Evolutionary conservation across 1,140 invertebrate species (phyloP).

Genomic region (Acromyrmex echinatior): DNA sequence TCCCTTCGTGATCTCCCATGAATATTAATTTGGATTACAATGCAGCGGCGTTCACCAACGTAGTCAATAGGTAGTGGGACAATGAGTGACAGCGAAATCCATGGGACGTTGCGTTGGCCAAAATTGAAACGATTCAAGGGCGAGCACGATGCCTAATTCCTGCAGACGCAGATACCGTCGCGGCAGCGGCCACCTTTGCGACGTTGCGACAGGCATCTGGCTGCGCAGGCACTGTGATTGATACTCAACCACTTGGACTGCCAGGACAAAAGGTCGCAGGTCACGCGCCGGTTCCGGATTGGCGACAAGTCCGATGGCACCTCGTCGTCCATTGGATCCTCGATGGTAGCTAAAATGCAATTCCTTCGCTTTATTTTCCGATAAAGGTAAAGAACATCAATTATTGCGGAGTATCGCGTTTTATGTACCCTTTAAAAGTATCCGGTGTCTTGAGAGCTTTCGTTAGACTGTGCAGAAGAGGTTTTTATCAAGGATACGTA

Average conservation of each 20-base stretch:
- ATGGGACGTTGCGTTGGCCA: neutral
- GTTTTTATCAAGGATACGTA: neutral
- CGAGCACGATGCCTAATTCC: neutral
- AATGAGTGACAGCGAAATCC: neutral
- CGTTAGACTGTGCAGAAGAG: neutral
- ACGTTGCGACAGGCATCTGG: slow-evolving; percentile 70
- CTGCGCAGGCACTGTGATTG: slow-evolving; percentile 77
- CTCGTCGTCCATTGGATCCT: neutral
- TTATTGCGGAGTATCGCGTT: neutral
- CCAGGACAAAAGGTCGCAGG: slow-evolving; percentile 78
- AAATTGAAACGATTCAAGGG: neutral
- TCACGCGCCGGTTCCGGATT: slow-evolving; percentile 43
- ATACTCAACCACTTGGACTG: slow-evolving; percentile 60
- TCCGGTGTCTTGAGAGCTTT: neutral
- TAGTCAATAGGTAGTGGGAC: slow-evolving; percentile 11
- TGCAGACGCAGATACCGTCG: slow-evolving; percentile 75
- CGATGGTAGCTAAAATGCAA: neutral
- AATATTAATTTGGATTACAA: slow-evolving; percentile 44
- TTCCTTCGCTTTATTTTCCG: neutral
- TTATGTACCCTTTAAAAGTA: neutral
- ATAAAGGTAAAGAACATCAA: neutral
- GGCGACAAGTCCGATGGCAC: neutral
- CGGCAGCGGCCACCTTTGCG: slow-evolving; percentile 76
- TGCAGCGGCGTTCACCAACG: neutral
- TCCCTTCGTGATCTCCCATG: slow-evolving; percentile 4